Conservation (phyloP, 2,888 invertebrate species). For the Synanthedon andrenaeformis region DNA sequence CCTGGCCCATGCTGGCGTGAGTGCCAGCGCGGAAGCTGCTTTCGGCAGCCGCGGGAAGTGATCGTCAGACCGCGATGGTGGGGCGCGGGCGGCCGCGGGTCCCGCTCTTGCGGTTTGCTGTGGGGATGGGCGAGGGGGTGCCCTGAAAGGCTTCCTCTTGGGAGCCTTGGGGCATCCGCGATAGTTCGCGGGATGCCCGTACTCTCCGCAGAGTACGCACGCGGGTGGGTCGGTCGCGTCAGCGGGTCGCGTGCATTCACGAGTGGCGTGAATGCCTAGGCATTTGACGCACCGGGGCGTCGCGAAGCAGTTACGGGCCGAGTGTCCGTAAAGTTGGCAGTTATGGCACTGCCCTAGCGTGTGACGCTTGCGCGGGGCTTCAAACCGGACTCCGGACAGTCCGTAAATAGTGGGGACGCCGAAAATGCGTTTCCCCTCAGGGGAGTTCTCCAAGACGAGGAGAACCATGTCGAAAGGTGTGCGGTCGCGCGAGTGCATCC, state of each 20-base stretch:
- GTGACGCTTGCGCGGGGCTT: no score
- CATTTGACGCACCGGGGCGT: background rate
- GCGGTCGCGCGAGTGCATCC: background rate
- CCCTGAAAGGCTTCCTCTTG: conserved; percentile 7
- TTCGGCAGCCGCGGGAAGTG: no score
- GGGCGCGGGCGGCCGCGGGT: no score
- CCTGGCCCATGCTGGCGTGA: no score
- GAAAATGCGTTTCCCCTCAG: background rate
- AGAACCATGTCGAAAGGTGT: conserved; percentile 1
- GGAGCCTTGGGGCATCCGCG: conserved; percentile 11
- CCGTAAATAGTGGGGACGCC: background rate
- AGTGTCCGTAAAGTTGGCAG: background rate
- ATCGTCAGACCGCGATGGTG: no score
- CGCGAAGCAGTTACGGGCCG: background rate
- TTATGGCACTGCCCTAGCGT: no score
- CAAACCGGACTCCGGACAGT: background rate
- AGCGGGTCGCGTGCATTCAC: background rate
- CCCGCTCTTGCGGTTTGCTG: no score
- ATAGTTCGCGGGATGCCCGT: no score
- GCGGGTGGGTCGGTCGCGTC: no score
- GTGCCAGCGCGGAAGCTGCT: no score
- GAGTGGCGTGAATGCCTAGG: background rate
- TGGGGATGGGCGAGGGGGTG: background rate
- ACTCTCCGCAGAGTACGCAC: no score
- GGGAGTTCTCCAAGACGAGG: background rate